Evolutionary conservation across 1,140 invertebrate species (phyloP), one percentile per base, ranked within the genome.

Genomic region (Chironomus striatipennis): DNA sequence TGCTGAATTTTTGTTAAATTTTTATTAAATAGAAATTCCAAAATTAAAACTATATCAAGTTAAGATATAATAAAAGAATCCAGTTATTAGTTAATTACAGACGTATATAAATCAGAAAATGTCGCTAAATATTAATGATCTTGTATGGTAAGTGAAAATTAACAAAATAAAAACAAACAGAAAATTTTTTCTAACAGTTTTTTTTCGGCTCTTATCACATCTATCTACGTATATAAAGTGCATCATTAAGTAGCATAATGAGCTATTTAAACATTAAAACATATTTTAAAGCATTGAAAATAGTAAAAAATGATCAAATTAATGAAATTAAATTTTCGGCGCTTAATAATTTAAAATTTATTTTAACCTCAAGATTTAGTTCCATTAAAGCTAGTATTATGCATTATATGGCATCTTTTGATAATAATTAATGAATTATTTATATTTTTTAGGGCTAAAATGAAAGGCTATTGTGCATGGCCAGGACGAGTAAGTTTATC

Each of bases 401-500:
- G 5, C 5, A 34, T 34, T 34, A 34, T 5, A 34, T 34, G 5
- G 24, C 24, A 34, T 34, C 1, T 34, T 34, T 2, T 34, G 5
- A 34, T 34, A 5, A 34, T 34, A 34, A 34, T 2, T 5, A 34
- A 34, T 34, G 24, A 12, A 2, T 57, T 57, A 57, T 57, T n/a
- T 20, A 8, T 70, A 7, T 20, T 8, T 20, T 70, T 20, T 21
- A 70, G 65, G 65, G 65, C 65, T 9, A 70, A 70, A 20, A 70
- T 70, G 65, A 70, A 70, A 20, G 65, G 65, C 7, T 70, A 20
- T 12, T 70, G 65, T 70, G 65, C 65, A 18, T 70, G 65, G 65
- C 65, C 65, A 70, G 65, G 65, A 20, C 17, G 65, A 21, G 65
- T 70, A 70, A 70, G 65, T 70, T 20, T 10, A 12, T 12, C 12